Evolutionary conservation across 1,140 invertebrate genomes (phyloP), one percentile per base, ranked within the genome.

Genomic region (Drosophila orosa): DNA sequence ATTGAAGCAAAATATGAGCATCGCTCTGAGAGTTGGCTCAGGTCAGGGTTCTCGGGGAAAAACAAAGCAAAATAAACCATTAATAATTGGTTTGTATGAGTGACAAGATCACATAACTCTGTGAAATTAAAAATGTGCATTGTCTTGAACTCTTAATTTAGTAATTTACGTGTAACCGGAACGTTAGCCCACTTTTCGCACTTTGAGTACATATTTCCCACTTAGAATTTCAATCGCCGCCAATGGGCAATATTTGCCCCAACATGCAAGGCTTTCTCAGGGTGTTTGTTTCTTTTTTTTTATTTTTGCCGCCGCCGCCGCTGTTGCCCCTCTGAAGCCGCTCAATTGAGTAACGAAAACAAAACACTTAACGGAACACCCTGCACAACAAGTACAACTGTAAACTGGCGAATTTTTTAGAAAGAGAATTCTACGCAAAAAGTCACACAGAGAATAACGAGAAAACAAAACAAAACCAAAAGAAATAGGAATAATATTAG

Each of bases 331-430:
- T 31, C 12, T 9, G 10, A 22, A 33, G 45, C 17, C 27, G 45
- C 25, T 75, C 45, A 78, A 82, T 81, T 81, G 67, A 50, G 42
- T 35, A 61, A 58, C 73, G 48, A 80, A 85, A 85, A 86, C 81
- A 85, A 85, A 85, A 74, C 82, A 85, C 65, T 85, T 85, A 81
- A 78, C n/a, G 10, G 13, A 45, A 54, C 35, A 27, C 33, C n/a
- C 60, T 40, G 60, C 35, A 39, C 19, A 57, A 6, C 48, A 24
- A 52, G 29, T 42, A 45, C 27, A 75, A 75, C 73, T 65, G 71
- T 66, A 45, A 42, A 25, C 27, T 33, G 17, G 35, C 37, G 19
- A 29, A 29, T 71, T 71, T 60, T 60, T 29, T 27, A 25, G 15
- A 24, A 27, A 27, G 29, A 9, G 24, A 45, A 57, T 15, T 12